Evolutionary conservation across 1,140 invertebrate genomes (phyloP).

Genomic region (Oncopeltus fasciatus): DNA sequence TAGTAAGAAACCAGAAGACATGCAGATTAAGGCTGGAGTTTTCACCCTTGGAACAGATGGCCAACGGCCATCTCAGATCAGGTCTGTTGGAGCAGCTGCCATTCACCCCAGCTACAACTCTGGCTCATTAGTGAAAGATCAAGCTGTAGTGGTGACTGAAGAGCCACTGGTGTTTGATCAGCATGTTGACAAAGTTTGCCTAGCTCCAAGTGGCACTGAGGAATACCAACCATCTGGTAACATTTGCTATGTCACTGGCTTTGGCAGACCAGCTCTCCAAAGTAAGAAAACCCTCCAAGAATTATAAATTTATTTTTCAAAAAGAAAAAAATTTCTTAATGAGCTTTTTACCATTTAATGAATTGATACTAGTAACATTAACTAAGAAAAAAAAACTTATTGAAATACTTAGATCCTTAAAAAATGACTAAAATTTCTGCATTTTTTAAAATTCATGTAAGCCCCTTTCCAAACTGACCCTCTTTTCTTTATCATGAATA

Average conservation of each 20-base stretch:
- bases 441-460: too few species aligned
- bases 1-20: conserved; percentile 43
- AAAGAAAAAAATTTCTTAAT: too few species aligned
- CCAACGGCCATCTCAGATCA: conserved; percentile 50
- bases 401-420: too few species aligned
- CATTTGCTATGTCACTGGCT: conserved; percentile 58
- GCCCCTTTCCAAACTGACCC: too few species aligned
- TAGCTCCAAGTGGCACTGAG: conserved; percentile 33
- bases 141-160: conserved; percentile 52
- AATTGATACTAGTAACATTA: too few species aligned
- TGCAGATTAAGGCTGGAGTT: conserved; percentile 67
- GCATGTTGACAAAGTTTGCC: conserved; percentile 60
- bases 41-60: conserved; percentile 64
- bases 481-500: too few species aligned
- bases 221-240: conserved; percentile 33
- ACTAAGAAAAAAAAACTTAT: too few species aligned
- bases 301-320: too few species aligned
- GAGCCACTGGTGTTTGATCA: conserved; percentile 43
- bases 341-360: too few species aligned
- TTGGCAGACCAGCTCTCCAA: conserved; percentile 63
- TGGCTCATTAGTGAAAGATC: conserved; percentile 46
- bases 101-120: conserved; percentile 54
- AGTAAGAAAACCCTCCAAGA: too few species aligned
- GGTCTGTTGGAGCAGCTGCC: conserved; percentile 49
- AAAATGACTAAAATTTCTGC: too few species aligned